Percentiles rank a stretch among this genome's conserved stretches.
Evolutionary conservation across 2,113 vertebrate species (phyloP).

Genomic region (Pelusios castaneus): DNA sequence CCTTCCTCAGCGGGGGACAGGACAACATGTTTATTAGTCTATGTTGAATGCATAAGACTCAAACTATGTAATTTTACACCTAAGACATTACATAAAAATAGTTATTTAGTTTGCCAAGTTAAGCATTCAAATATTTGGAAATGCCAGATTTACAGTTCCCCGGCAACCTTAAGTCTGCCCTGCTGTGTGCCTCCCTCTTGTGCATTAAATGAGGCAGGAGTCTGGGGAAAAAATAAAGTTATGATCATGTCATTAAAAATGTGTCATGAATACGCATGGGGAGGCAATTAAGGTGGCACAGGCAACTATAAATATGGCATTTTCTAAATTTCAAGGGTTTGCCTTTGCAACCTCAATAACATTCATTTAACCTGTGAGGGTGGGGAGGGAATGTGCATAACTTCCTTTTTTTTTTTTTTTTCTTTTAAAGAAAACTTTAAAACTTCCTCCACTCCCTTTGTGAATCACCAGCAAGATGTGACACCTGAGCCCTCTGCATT

Average conservation of each 20-base stretch:
- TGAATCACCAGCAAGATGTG: fast-evolving
- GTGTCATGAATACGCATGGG: not conserved
- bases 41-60: not conserved
- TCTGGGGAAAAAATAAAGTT: not conserved
- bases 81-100: not conserved
- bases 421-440: not conserved
- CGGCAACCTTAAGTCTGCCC: not conserved
- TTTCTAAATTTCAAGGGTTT: not conserved
- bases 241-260: not conserved
- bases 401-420: not conserved
- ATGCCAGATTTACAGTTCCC: not conserved
- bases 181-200: not conserved
- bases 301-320: not conserved
- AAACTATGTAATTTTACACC: not conserved
- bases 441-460: not conserved
- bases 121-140: not conserved
- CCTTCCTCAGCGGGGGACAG: not conserved
- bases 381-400: not conserved
- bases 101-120: not conserved
- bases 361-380: not conserved
- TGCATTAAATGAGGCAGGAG: not conserved
- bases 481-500: not conserved
- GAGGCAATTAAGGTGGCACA: not conserved
- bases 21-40: not conserved
- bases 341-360: not conserved